Evolutionary conservation across 2,113 vertebrate genomes (phyloP), one percentile per base, ranked within the genome.

Genomic region (Pangasianodon gigas): DNA sequence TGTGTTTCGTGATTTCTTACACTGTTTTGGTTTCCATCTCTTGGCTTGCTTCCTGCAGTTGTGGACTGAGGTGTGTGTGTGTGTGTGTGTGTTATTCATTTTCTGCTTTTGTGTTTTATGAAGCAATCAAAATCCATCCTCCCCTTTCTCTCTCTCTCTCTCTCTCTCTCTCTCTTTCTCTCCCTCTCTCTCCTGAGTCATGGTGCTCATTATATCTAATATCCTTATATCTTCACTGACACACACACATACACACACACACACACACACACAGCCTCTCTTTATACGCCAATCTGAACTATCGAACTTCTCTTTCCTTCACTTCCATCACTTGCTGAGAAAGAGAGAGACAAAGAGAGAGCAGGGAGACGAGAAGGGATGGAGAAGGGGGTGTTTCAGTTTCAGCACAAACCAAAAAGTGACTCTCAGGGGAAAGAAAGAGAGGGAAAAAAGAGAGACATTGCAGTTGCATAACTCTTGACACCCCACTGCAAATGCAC

Each of bases 171-270:
- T 60, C 19, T 60, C 21, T 60, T 1, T 58, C 52, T 77, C 52
- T 85, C 10, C 9, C 8, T 85, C 51, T 48, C 52, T 79, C 24
- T 46, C 37, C 86, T 89, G 37, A 65, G 21, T 84, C 75, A 90
- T 60, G 13, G 56, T 51, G 46, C 87, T 69, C 62, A 83, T 88
- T 83, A 88, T 56, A 83, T 37, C 37, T 37, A 88, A 77, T n/a
- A 21, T 58, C 21, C 81, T 41, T 88, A 82, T 54, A 32, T 88
- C 21, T 6, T 7, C 41, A 52, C 26, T 21, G 2, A 71, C 71
- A 77, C 71, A 75, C 86, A 87, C 69, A 29, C 65, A 52, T 26
- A 21, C 62, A 32, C 62, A 69, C 62, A 71, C 67, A 71, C 37
- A 46, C 4, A 24, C 19, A 44, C 71, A 44, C 37, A 77, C 9